Evolutionary conservation across 2,797 vertebrate genomes (phyloP), one percentile per base, ranked within the genome.

Genomic region (Sebastes kiyomatsui): DNA sequence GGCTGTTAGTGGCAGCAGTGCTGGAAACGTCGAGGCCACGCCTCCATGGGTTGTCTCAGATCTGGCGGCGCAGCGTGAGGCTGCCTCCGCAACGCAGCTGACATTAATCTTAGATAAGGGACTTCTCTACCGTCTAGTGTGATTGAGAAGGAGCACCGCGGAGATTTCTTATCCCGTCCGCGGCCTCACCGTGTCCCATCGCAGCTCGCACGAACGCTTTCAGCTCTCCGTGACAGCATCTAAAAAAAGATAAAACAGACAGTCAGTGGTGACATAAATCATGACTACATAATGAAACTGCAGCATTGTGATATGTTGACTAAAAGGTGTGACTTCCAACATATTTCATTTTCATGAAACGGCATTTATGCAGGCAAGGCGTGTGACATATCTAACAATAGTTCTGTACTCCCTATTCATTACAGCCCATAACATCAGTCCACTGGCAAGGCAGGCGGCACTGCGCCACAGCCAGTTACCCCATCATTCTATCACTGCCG

Each of bases 11-110:
- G 79, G 88, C 79, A 72, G 87, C 82, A 68, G 87, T 79, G 81
- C 25, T 72, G 94, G 94, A 94, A 92, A 86, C 64, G 80, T 92
- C 88, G 86, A 80, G 90, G 90, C 92, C 91, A 92, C 84, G 60
- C 91, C 93, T 94, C 92, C 84, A 91, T 95, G 87, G 93, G 91
- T 9, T 76, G 93, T 64, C 91, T 89, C 85, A 87, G 88, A 86
- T 92, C 84, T 83, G 84, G 88, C 88, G 93, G 94, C 3, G 95
- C 95, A 96, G 95, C 97, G 94, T 95, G 89, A 91, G 95, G 96
- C 88, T 93, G 92, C 94, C 84, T 87, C 91, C 85, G 75, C 91
- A 90, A 90, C 87, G 81, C 89, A 72, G 94, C 90, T 85, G 93
- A 94, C 88, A 94, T 88, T 91, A 94, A 95, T 88, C 90, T 87